Evolutionary conservation across 2,797 vertebrate species (phyloP), one percentile per base, ranked within the genome.

Genomic region (Pangasius mekongensis): DNA sequence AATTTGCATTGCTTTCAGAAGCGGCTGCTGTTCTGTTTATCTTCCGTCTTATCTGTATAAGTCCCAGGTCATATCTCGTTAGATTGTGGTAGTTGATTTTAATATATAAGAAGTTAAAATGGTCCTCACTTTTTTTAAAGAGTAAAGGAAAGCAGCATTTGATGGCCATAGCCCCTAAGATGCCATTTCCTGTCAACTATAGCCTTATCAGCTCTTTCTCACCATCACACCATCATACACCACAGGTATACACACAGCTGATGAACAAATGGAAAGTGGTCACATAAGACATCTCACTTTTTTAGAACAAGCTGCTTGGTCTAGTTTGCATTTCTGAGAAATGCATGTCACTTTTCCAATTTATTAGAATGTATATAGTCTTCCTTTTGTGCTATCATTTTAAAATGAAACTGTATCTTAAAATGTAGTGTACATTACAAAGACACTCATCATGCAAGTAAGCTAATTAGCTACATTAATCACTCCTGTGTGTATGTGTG

Each of bases 101-200:
- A 8, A 20, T n/a, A 16, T 18, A 18, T 30, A 78, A 52, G 49
- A 33, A 58, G 52, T 58, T 80, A 62, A 14, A 80, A 47, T n/a
- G 0, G 58, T 47, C 18, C 36, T 43, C 36, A 3, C 24, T n/a
- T 64, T 58, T 83, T 74, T 74, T 56, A 36, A 39, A 36, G 24
- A 49, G 64, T n/a, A 83, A 83, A 74, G 67, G 58, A 89, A 86
- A 43, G 84, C 10, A 18, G 30, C 24, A 73, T 39, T 33, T 49
- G n/a, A 52, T 89, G 77, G 66, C 20, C 76, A 67, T 84, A 76
- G 5, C 2, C 30, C 56, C 43, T 66, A 67, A 83, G 58, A 43
- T 73, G 43, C 39, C n/a, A 47, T 84, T 89, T 89, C 85, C 88
- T 86, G 88, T 89, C 33, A 88, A 77, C 81, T 39, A 33, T 8